A percentile compares a stretch with the other conserved stretches of the same genome.
phyloP scores from a whole-genome alignment of 2,113 vertebrate species.

The Hirundichthys speculiger region DNA sequence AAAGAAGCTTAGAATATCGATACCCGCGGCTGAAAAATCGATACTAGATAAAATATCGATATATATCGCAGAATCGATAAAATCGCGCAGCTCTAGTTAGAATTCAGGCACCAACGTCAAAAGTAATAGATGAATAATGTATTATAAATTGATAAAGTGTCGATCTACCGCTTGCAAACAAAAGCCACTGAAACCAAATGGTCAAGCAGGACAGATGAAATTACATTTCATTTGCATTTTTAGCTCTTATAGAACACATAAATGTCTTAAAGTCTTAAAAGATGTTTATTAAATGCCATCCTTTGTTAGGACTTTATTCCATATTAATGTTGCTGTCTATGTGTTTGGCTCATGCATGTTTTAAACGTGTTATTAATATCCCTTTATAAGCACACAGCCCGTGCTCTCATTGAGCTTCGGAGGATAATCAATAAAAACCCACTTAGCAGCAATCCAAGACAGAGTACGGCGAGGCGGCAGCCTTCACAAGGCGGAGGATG shows the following conservation, averaged over 20 bases:
- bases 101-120: neutral
- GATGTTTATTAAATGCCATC: neutral
- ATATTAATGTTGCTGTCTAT: neutral
- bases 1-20: too few species aligned
- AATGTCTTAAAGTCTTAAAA: too few species aligned
- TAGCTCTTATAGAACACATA: too few species aligned
- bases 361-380: constrained; percentile 34
- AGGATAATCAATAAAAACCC: constrained; percentile 59
- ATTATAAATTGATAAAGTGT: neutral
- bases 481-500: constrained; percentile 43
- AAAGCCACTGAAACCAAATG: neutral
- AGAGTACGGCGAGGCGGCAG: constrained; percentile 32
- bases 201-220: too few species aligned
- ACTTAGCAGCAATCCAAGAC: constrained; percentile 37
- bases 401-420: constrained; percentile 18
- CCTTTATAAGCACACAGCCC: constrained; percentile 17
- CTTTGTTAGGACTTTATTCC: neutral
- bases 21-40: too few species aligned
- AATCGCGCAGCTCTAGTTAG: too few species aligned
- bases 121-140: neutral
- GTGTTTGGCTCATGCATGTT: constrained; percentile 20
- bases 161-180: neutral
- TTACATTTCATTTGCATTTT: too few species aligned
- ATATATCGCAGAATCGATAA: too few species aligned
- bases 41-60: too few species aligned